A percentile compares a stretch with the other conserved stretches of the same genome.
Evolutionary conservation across 2,888 invertebrate species (phyloP).

Genomic region (Parascotia fuliginaria): DNA sequence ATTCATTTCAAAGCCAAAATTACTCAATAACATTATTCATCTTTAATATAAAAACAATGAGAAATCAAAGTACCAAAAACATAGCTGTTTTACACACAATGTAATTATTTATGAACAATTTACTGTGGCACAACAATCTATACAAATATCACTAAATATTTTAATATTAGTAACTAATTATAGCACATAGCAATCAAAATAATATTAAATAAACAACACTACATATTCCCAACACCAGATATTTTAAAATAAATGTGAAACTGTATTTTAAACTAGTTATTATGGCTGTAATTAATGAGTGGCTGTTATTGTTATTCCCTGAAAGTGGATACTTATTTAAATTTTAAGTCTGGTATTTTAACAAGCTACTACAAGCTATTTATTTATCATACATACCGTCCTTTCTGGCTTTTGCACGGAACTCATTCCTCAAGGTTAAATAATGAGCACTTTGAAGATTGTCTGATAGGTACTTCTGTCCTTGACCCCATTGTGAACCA

Average conservation of each 20-base stretch:
- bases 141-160: too few relatives aligned
- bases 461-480: conserved; percentile 89
- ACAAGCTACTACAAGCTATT: not conserved
- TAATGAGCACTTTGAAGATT: conserved; percentile 89
- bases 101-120: not conserved
- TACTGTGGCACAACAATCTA: too few relatives aligned
- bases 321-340: too few relatives aligned
- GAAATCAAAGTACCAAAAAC: conserved; percentile 1
- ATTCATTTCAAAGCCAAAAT: too few relatives aligned
- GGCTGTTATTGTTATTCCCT: too few relatives aligned
- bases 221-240: not conserved
- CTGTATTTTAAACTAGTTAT: too few relatives aligned
- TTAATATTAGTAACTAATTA: too few relatives aligned
- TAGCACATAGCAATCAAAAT: not conserved
- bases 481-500: conserved; percentile 89
- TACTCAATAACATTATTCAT: too few relatives aligned
- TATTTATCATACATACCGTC: conserved; percentile 61
- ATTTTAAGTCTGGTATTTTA: too few relatives aligned
- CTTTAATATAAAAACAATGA: not conserved
- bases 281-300: too few relatives aligned
- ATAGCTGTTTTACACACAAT: conserved; percentile 7
- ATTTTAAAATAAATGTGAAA: too few relatives aligned
- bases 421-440: conserved; percentile 82
- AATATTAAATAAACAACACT: not conserved
- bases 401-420: conserved; percentile 56